Base-by-base conservation (phyloP, 2,113 vertebrate genomes). In the Girardinichthys multiradiatus region DNA sequence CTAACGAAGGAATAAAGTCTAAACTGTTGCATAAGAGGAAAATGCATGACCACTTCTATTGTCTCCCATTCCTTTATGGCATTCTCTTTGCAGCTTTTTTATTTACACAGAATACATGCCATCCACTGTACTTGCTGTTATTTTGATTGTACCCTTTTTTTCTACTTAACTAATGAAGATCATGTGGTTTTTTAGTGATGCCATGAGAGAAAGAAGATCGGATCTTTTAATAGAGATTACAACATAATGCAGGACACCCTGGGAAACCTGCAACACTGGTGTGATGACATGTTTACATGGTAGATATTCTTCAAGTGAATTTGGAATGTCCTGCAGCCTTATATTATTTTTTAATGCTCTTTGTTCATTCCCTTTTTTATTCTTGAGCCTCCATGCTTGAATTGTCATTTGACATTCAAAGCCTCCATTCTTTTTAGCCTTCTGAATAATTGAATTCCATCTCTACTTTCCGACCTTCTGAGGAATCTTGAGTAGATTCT, bases 371-470 rank as follows among this genome's bases (percentile, higher is more conserved):
- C 12, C 51, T 27, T 77, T 66, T 82, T 57, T 79, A 69, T 77
- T 74, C 27, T 45, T 37, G 21, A 27, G 74, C 83, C 64, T 79
- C 75, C 30, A 58, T 70, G 64, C 69, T 84, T 64, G 62, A 74
- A 84, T 88, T 89, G 68, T 45, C 81, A 79, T 89, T 86, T 85
- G 78, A 87, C 82, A 86, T 85, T 83, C 84, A 85, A 87, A 85
- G 64, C 79, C 61, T 67, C 66, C 62, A 76, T 70, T 29, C 70
- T 83, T 89, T 86, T 84, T 84, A 79, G 70, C 65, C 64, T 63
- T 68, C 70, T 91, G 76, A 92, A 92, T 91, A 91, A 93, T 90
- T 90, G 74, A 91, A 90, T 84, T 77, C 74, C 81, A 77, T 83
- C 71, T 65, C 37, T 81, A 75, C 70, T 37, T 21, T 35, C 39